These are phyloP conservation scores for Eledone cirrhosa DNA, from an alignment of 2,888 invertebrate genomes.

Conservation along the genomic window DNA sequence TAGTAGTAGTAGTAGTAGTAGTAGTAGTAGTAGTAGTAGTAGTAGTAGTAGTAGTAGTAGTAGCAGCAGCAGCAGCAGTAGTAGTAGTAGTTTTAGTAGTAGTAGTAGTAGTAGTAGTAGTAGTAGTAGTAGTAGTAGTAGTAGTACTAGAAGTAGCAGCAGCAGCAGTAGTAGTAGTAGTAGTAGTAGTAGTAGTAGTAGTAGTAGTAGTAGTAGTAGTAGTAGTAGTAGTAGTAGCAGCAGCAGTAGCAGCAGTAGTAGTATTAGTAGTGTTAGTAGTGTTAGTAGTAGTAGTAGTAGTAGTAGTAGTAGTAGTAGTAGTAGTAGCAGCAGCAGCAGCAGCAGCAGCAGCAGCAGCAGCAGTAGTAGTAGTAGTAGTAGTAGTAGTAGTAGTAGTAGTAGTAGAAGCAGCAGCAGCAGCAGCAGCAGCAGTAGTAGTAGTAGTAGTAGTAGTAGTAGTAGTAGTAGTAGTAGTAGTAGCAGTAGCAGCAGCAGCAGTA, in stretches of 20 bases:
- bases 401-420: background rate
- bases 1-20: slow-evolving; percentile 29
- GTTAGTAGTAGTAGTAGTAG: too few species aligned
- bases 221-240: slow-evolving; percentile 19
- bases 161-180: slow-evolving; percentile 31
- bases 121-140: slow-evolving; percentile 26
- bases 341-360: slow-evolving; percentile 21
- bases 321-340: slow-evolving; percentile 7
- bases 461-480: background rate
- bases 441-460: background rate
- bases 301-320: slow-evolving; percentile 30
- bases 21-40: slow-evolving; percentile 30
- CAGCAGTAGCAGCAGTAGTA: slow-evolving; percentile 26
- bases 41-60: slow-evolving; percentile 30
- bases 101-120: too few species aligned
- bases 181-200: slow-evolving; percentile 31
- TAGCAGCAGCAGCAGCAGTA: too few species aligned
- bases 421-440: slow-evolving; percentile 67
- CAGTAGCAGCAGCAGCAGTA: background rate
- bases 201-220: slow-evolving; percentile 28
- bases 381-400: slow-evolving; percentile 27
- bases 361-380: slow-evolving; percentile 18
- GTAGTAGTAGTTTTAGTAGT: too few species aligned
- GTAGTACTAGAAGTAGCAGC: slow-evolving; percentile 24
- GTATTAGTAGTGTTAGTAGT: too few species aligned